Percentiles rank a stretch among this genome's conserved stretches.
phyloP scores from a whole-genome alignment of 2,888 invertebrate species.

The Xestia c-nigrum region DNA sequence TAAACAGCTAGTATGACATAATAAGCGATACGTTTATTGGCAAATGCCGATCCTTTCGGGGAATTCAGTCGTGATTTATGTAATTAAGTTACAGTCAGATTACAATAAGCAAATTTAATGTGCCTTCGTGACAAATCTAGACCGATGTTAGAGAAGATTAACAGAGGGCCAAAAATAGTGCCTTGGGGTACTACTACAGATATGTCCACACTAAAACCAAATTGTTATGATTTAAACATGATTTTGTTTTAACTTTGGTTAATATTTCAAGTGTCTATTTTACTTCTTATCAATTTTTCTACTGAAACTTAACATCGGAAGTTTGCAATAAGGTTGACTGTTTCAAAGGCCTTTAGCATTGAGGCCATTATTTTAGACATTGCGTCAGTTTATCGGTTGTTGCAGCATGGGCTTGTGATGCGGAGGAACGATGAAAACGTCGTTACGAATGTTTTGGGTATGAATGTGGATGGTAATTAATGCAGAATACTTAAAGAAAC shows the following conservation, averaged over 20 bases:
- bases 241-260: neutral
- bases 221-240: neutral
- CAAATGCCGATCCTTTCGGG: neutral
- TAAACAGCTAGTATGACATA: neutral
- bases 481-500: no score
- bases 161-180: neutral
- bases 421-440: no score
- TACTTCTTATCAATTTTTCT: neutral
- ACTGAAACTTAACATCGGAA: neutral
- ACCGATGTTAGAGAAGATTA: neutral
- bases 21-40: neutral
- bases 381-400: neutral
- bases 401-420: no score
- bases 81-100: neutral
- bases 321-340: neutral
- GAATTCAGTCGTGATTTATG: neutral
- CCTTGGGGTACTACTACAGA: neutral
- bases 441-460: no score
- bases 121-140: neutral
- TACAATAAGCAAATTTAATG: neutral
- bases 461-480: no score
- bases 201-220: neutral
- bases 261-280: neutral
- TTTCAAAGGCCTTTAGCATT: neutral
- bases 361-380: neutral